Evolutionary conservation across 2,797 vertebrate genomes (phyloP).

Genomic region (Sebastes melanostomus): DNA sequence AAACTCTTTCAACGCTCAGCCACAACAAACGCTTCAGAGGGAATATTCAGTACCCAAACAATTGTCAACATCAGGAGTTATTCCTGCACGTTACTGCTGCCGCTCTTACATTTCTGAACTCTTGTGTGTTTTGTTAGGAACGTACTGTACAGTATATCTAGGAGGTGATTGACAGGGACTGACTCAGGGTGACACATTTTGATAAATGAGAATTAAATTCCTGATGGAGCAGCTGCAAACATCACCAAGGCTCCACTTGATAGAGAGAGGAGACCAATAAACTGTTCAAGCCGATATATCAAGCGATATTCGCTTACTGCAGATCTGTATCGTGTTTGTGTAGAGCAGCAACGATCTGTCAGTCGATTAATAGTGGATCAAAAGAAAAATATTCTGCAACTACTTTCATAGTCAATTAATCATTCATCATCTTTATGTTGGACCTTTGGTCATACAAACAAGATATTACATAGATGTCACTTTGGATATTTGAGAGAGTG

Average conservation of each 20-base stretch:
- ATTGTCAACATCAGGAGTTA: background rate
- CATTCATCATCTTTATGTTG: background rate
- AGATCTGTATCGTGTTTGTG: background rate
- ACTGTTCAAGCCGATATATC: background rate
- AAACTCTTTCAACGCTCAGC: slow-evolving; percentile 20
- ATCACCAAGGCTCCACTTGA: background rate
- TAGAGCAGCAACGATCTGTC: background rate
- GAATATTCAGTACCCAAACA: background rate
- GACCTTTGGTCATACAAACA: background rate
- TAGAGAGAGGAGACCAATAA: background rate
- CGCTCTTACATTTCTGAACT: background rate
- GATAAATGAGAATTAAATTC: slow-evolving; percentile 39
- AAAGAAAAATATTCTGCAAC: background rate
- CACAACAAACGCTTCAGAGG: slow-evolving; percentile 21
- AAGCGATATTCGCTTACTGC: background rate
- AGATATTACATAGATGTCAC: background rate
- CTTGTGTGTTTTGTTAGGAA: background rate
- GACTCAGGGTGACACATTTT: slow-evolving; percentile 11
- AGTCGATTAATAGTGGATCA: background rate
- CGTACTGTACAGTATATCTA: background rate
- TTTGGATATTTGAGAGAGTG: background rate
- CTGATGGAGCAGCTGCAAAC: background rate
- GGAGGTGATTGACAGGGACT: background rate
- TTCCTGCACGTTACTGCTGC: background rate
- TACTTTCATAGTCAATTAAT: background rate